These are phyloP conservation scores for Tolypeutes matacus DNA, from an alignment of 2,797 vertebrate species.

Conservation along the genomic window DNA sequence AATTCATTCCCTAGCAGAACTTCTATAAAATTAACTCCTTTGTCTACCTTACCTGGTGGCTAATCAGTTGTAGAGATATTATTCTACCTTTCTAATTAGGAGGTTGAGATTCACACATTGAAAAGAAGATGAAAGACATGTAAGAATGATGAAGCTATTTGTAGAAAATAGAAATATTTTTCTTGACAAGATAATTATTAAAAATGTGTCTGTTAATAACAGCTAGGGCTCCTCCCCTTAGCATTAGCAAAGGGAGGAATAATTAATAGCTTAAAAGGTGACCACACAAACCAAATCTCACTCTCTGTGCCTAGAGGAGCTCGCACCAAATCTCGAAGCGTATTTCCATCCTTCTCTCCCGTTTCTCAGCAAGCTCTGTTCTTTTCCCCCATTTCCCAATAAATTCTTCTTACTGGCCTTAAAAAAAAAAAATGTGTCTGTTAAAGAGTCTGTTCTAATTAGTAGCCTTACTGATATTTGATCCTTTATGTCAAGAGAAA, in stretches of 20 bases:
- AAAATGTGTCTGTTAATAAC: not conserved
- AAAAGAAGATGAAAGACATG: slow-evolving; percentile 37
- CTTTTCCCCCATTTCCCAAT: no score
- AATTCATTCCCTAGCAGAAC: not conserved
- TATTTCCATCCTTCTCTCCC: no score
- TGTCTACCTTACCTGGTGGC: not conserved
- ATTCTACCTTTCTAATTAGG: slow-evolving; percentile 25
- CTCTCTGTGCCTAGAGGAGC: no score
- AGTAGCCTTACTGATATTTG: slow-evolving; percentile 42
- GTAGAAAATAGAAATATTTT: slow-evolving; percentile 19
- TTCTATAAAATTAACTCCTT: slow-evolving; percentile 43
- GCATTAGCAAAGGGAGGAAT: no score
- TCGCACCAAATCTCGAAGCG: no score
- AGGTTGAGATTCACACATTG: slow-evolving; percentile 1
- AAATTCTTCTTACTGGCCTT: no score
- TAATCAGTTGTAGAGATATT: not conserved
- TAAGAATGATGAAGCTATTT: not conserved
- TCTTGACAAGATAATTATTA: slow-evolving; percentile 50
- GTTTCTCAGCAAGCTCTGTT: no score
- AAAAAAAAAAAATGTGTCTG: not conserved
- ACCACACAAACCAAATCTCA: no score
- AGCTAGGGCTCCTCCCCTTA: no score
- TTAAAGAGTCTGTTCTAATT: slow-evolving; percentile 37
- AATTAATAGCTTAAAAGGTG: no score
- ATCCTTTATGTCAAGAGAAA: slow-evolving; percentile 39